These are phyloP conservation scores for Charadrius vociferus DNA, from an alignment of 2,113 vertebrate species.

Conservation along the genomic window DNA sequence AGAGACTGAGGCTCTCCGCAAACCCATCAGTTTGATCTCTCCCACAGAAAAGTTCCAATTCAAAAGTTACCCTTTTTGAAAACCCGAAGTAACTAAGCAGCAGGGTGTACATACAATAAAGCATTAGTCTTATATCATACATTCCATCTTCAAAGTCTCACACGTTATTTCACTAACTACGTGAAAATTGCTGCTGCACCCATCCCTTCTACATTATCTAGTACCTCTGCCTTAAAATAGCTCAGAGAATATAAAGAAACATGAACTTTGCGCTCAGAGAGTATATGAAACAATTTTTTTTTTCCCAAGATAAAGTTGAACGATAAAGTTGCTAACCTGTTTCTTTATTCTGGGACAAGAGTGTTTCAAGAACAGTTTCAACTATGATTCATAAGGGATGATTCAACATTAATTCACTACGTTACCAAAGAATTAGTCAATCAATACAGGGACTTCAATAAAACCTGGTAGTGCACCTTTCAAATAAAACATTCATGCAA, in stretches of 20 bases:
- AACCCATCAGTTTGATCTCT: background rate
- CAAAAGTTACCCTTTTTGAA: background rate
- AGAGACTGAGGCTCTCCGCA: background rate
- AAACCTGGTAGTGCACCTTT: background rate
- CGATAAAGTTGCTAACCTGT: background rate
- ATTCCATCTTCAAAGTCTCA: background rate
- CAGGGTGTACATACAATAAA: background rate
- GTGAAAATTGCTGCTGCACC: background rate
- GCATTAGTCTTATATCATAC: background rate
- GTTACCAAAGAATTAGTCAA: background rate
- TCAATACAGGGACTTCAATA: background rate
- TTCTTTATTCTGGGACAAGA: background rate
- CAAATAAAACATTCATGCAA: background rate
- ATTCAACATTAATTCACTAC: background rate
- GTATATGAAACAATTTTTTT: background rate
- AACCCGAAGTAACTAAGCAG: background rate
- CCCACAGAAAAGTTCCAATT: background rate
- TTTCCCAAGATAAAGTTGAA: no score
- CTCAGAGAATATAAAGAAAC: background rate
- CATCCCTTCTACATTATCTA: background rate
- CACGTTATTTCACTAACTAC: rapidly evolving
- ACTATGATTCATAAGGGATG: background rate
- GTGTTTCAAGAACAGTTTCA: background rate
- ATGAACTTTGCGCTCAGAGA: background rate
- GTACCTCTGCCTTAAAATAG: background rate